phyloP scores from a whole-genome alignment of 2,797 vertebrate genomes.

The Crenuchus spilurus region DNA sequence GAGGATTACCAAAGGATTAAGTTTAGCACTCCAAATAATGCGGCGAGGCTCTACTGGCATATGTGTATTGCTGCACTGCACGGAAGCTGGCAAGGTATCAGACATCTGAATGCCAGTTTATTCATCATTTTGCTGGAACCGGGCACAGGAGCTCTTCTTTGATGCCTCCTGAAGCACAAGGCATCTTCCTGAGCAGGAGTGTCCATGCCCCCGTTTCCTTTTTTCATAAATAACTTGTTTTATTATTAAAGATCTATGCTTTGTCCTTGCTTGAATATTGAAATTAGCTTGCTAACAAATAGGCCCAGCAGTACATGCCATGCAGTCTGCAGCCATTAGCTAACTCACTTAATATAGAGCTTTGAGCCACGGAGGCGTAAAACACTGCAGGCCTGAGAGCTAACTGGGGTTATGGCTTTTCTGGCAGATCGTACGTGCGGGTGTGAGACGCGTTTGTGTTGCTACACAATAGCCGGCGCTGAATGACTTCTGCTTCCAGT shows the following conservation, averaged over 20 bases:
- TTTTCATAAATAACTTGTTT: slow-evolving; percentile 10
- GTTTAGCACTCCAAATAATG: slow-evolving; percentile 48
- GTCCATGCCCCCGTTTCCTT: background rate
- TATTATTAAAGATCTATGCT: background rate
- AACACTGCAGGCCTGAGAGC: slow-evolving; percentile 1
- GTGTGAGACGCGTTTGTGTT: slow-evolving; percentile 24
- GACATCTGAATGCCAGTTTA: slow-evolving; percentile 45
- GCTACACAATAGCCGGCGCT: background rate
- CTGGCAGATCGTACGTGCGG: background rate
- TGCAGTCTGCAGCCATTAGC: background rate
- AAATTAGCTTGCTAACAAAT: slow-evolving; percentile 20
- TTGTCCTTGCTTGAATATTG: background rate
- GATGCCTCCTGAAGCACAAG: slow-evolving; percentile 28
- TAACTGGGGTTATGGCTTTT: slow-evolving; percentile 30
- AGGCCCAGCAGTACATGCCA: background rate
- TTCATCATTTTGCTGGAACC: slow-evolving; percentile 39
- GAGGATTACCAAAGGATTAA: slow-evolving; percentile 56
- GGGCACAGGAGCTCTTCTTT: slow-evolving; percentile 18
- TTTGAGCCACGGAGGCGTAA: background rate
- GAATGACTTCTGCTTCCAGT: slow-evolving; percentile 22
- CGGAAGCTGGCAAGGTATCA: slow-evolving; percentile 46
- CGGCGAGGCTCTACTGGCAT: slow-evolving; percentile 29
- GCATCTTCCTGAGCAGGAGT: background rate
- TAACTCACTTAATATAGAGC: slow-evolving; percentile 1
- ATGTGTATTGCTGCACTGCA: slow-evolving; percentile 29